Percentiles rank a stretch among this genome's conserved stretches.
phyloP scores from a whole-genome alignment of 2,888 invertebrate genomes.

The Pterobdella sp. region DNA sequence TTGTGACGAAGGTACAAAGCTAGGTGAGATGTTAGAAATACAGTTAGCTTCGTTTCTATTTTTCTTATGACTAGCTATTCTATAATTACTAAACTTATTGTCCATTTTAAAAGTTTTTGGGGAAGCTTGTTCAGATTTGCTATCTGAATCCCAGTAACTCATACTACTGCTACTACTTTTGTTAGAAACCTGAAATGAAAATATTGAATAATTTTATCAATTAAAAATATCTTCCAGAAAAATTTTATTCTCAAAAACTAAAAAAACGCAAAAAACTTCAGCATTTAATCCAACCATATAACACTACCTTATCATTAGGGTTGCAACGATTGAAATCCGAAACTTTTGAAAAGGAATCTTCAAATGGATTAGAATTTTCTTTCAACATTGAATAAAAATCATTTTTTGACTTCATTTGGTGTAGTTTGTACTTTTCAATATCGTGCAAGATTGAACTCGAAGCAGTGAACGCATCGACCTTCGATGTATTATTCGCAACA shows the following conservation, averaged over 20 bases:
- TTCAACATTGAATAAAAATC: no score
- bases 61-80: background rate
- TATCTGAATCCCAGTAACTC: background rate
- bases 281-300: no score
- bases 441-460: background rate
- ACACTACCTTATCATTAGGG: no score
- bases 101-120: background rate
- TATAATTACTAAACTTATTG: background rate
- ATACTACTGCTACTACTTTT: background rate
- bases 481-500: no score
- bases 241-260: no score
- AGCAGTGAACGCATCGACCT: background rate
- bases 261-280: no score
- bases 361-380: no score
- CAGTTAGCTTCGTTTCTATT: background rate
- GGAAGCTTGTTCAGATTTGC: background rate
- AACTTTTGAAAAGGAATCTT: no score
- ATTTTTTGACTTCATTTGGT: no score
- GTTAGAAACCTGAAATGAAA: background rate
- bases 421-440: background rate
- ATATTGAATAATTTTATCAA: no score
- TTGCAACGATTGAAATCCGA: no score
- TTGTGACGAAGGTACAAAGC: constrained; percentile 5
- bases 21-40: background rate
- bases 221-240: no score